These are phyloP conservation scores for Drosophila micromelanica DNA, from an alignment of 1,140 invertebrate species.

Conservation along the genomic window DNA sequence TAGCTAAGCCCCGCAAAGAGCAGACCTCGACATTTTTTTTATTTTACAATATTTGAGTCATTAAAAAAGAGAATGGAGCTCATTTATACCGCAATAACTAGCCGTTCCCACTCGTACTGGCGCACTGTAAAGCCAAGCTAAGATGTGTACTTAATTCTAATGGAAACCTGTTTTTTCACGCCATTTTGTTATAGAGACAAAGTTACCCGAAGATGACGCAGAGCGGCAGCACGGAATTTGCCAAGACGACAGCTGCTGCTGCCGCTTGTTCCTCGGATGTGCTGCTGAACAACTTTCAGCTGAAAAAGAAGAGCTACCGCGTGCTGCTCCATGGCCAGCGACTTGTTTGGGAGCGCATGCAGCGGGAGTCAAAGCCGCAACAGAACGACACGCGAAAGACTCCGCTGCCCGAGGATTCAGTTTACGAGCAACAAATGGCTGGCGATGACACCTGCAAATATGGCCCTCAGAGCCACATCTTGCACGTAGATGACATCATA, in stretches of 20 bases:
- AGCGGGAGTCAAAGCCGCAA: conserved; percentile 66
- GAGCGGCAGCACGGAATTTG: conserved; percentile 43
- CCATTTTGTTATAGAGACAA: conserved; percentile 45
- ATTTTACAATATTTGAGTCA: background rate
- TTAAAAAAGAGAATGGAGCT: conserved; percentile 33
- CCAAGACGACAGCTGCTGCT: conserved; percentile 36
- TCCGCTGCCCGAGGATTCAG: conserved; percentile 40
- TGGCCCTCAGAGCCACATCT: conserved; percentile 60
- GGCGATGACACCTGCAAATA: conserved; percentile 59
- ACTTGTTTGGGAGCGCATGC: conserved; percentile 87
- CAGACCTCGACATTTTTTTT: background rate
- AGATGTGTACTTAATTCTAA: conserved; percentile 49
- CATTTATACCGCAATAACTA: conserved; percentile 5
- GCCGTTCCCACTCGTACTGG: background rate
- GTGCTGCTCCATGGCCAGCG: conserved; percentile 88
- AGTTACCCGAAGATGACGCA: conserved; percentile 58
- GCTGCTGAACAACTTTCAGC: conserved; percentile 87
- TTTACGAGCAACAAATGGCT: conserved; percentile 72
- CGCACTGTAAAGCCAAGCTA: background rate
- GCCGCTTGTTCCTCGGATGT: conserved; percentile 67
- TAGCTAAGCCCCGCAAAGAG: background rate
- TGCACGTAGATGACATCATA: conserved; percentile 74
- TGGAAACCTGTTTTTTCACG: conserved; percentile 62
- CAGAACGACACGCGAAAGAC: conserved; percentile 79
- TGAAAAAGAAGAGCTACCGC: conserved; percentile 87